Base-by-base conservation (phyloP, 2,797 vertebrate species). In the Lates japonicus region DNA sequence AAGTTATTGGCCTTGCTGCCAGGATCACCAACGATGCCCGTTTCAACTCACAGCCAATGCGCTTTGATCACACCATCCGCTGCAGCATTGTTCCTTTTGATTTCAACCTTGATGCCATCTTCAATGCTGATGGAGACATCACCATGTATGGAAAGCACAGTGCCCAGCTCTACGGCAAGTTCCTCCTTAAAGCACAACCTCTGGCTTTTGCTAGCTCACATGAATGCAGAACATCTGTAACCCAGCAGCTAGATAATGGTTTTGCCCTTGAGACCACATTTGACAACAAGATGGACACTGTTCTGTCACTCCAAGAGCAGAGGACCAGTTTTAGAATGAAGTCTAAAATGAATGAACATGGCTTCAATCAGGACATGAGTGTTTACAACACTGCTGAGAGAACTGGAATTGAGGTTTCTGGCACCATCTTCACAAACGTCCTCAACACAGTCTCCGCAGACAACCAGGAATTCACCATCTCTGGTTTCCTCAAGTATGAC, bases 401-500 rank as follows among this genome's bases (percentile, higher is more conserved):
- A 88, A 90, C 93, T 0, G 97, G 98, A 69, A 46, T 97, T 63
- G 97, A 98, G 78, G 78, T 96, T 41, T 95, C 86, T 70, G 95
- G 96, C 64, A 93, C 78, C 78, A 87, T 95, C 41, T 78, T 96
- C 66, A 96, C 95, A 84, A 96, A 96, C 82, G 82, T 97, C 60
- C 48, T 96, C 39, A 94, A 94, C 57, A 74, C 35, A 58, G 84
- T 74, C 0, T 16, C 92, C 22, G 87, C 80, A 0, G 90, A 96
- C 14, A 96, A 94, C 82, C 97, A 98, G 87, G 96, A 98, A 87
- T 97, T 97, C 69, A 83, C 92, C 25, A 74, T 98, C 58, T 96
- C 96, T 86, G 96, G 95, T 61, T 96, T 95, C 86, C 76, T 99
- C 25, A 98, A 97, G 78, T 99, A 99, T 74, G 97, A 99, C 92